Base-by-base conservation (phyloP, 2,113 vertebrate genomes). In the Oceanites oceanicus region DNA sequence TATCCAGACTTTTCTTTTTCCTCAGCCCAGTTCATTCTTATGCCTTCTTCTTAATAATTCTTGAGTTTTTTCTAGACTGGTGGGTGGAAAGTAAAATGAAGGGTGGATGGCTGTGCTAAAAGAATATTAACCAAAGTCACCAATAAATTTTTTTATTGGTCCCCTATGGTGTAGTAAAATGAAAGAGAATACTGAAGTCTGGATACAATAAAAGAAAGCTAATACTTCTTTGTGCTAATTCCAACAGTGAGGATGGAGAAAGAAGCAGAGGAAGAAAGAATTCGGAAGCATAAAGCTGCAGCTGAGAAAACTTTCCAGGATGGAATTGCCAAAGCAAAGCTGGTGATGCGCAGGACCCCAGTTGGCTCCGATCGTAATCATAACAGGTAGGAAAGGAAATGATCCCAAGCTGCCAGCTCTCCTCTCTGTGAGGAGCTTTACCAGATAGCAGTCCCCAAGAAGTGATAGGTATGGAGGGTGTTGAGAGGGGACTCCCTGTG, bases 301-400 rank as follows among this genome's bases (percentile, higher is more conserved):
- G 97, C 98, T 6, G 99, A 99, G 97, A 98, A 98, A 78, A 98
- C 98, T 25, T 99, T 99, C 80, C 99, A 99, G 82, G 99, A 99
- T 4, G 99, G 99, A 13, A 98, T 99, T 59, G 97, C 99, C 92
- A 99, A 99, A 96, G 99, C 99, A 1, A 99, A 98, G 67, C 98
- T 99, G 8, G 99, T 99, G 74, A 95, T 99, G 97, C 99, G 99
- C 50, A 98, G 99, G 94, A 97, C 98, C 2, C 99, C 99, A 0
- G 90, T 99, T 42, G 99, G 99, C 52, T 99, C 99, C 0, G 99
- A 99, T 89, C 98, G 99, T 42, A 99, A 99, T 89, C 99, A 99
- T 81, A 99, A 99, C 97, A 98, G 99, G 99, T 99, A 32, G 85
- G 88, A 44, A 53, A 67, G 45, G 38, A 32, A 32, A 38, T 5